Percentiles rank a stretch among this genome's conserved stretches.
These are phyloP conservation scores for Hippocampus zosterae DNA, from an alignment of 2,113 vertebrate genomes.

Conservation along the genomic window DNA sequence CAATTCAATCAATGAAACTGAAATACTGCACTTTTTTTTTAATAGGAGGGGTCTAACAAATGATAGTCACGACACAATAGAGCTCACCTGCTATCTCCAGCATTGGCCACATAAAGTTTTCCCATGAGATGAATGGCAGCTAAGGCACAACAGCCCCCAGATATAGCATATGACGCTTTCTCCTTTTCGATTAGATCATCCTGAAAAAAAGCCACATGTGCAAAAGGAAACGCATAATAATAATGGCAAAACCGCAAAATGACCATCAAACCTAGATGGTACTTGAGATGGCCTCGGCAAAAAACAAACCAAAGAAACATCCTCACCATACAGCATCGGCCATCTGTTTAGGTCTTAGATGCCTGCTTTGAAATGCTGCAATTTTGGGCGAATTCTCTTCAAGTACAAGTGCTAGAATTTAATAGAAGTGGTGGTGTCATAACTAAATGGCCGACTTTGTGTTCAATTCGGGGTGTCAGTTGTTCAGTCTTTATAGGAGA, in stretches of 20 bases:
- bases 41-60: background rate
- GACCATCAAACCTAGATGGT: too few species aligned
- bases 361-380: too few species aligned
- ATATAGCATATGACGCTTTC: constrained; percentile 73
- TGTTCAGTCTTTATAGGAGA: too few species aligned
- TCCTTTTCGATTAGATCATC: constrained; percentile 89
- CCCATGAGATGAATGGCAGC: constrained; percentile 86
- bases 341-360: too few species aligned
- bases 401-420: too few species aligned
- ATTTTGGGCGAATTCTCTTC: too few species aligned
- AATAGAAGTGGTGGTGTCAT: too few species aligned
- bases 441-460: too few species aligned
- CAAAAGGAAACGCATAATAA: background rate
- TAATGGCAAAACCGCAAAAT: too few species aligned
- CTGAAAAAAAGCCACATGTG: constrained; percentile 60
- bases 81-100: constrained; percentile 92
- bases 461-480: too few species aligned
- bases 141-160: constrained; percentile 92
- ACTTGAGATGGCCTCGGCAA: background rate
- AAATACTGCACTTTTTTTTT: too few species aligned
- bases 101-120: constrained; percentile 94
- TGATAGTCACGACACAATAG: background rate
- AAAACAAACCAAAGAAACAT: background rate
- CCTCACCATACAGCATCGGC: background rate
- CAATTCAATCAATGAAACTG: background rate